Evolutionary conservation across 2,888 invertebrate genomes (phyloP).

Genomic region (Therioaphis trifolii): DNA sequence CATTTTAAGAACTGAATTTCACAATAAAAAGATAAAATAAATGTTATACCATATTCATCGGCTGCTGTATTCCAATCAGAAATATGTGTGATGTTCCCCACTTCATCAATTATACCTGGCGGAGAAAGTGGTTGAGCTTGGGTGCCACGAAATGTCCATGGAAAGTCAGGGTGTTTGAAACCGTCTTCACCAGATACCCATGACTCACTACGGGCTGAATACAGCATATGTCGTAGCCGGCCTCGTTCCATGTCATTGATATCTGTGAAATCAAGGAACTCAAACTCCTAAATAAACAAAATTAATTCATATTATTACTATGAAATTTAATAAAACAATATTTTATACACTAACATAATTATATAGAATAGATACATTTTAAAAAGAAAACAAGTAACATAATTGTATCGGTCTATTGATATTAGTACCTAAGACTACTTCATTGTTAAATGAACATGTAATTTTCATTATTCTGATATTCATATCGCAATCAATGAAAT

Average conservation of each 20-base stretch:
- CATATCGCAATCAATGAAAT: slow-evolving; percentile 11
- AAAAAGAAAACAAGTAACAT: not conserved
- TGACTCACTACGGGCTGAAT: slow-evolving; percentile 62
- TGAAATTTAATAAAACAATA: no score
- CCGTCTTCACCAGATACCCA: slow-evolving; percentile 59
- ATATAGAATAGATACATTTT: not conserved
- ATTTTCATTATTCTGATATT: slow-evolving; percentile 25
- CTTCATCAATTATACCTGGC: slow-evolving; percentile 40
- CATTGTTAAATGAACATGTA: slow-evolving; percentile 1
- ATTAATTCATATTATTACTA: not conserved
- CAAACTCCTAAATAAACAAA: slow-evolving; percentile 73
- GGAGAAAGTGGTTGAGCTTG: slow-evolving; percentile 47
- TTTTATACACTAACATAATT: not conserved
- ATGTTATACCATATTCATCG: slow-evolving; percentile 57
- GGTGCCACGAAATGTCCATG: slow-evolving; percentile 57
- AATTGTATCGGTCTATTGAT: not conserved
- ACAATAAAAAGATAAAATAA: not conserved
- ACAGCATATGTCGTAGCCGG: slow-evolving; percentile 65
- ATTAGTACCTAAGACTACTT: not conserved
- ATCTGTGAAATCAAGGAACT: slow-evolving; percentile 81
- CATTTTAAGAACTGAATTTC: slow-evolving; percentile 4
- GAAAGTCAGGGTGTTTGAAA: slow-evolving; percentile 57
- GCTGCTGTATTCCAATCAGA: slow-evolving; percentile 60
- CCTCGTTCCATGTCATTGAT: slow-evolving; percentile 75
- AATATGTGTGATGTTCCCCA: slow-evolving; percentile 46